Conservation (phyloP, 2,797 vertebrate species). For the Pitangus sulphuratus region DNA sequence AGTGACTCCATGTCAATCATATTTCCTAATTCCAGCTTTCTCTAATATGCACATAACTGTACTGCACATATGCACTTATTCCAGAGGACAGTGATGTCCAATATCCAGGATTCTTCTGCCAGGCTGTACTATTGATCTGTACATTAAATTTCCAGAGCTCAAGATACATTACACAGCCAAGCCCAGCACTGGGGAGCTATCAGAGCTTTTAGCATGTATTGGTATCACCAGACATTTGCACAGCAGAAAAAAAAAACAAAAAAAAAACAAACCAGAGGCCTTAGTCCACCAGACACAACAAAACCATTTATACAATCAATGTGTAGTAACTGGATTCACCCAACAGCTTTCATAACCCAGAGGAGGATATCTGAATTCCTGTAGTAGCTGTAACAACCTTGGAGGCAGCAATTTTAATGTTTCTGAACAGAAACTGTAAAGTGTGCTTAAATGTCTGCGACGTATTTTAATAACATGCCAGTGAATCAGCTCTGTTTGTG, state of each 20-base stretch:
- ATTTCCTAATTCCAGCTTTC: background rate
- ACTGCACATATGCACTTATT: background rate
- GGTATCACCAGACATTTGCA: background rate
- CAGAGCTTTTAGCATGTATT: background rate
- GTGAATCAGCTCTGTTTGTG: constrained; percentile 35
- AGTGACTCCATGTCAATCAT: background rate
- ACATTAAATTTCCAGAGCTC: background rate
- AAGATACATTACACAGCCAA: background rate
- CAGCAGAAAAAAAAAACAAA: background rate
- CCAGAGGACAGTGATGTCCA: background rate
- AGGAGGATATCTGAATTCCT: background rate
- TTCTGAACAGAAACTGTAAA: background rate
- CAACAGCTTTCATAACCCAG: background rate
- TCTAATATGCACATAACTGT: background rate
- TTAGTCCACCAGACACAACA: background rate
- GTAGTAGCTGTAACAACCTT: background rate
- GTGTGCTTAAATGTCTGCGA: background rate
- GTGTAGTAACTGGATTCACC: background rate
- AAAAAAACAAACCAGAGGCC: background rate
- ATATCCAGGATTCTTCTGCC: background rate
- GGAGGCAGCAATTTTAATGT: background rate
- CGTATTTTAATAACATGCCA: background rate
- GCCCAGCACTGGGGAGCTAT: background rate
- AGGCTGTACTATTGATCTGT: background rate
- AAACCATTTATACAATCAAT: background rate